These are phyloP conservation scores for Xanthorhoe designata DNA, from an alignment of 2,888 invertebrate genomes.

Conservation along the genomic window DNA sequence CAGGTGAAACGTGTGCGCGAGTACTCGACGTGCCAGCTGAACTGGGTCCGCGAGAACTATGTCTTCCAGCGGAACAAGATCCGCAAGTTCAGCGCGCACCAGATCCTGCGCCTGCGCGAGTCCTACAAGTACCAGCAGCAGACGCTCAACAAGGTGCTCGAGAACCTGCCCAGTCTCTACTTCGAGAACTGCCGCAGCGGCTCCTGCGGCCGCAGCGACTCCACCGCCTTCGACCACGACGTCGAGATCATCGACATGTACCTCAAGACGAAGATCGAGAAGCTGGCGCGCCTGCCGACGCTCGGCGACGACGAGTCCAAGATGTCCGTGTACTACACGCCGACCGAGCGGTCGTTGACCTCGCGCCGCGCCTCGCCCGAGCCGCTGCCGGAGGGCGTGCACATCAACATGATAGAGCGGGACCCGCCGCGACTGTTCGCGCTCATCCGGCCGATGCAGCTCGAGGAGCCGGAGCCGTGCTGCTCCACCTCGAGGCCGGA, in stretches of 20 bases:
- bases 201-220: conserved; percentile 91
- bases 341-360: conserved; percentile 88
- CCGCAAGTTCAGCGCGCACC: conserved; percentile 97
- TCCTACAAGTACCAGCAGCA: conserved; percentile 98
- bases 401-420: conserved; percentile 88
- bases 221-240: conserved; percentile 89
- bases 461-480: conserved; percentile 50
- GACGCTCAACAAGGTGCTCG: conserved; percentile 96
- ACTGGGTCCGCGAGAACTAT: conserved; percentile 97
- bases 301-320: conserved; percentile 88
- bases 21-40: conserved; percentile 95
- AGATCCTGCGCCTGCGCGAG: conserved; percentile 94
- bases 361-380: conserved; percentile 77
- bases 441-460: conserved; percentile 65
- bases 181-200: conserved; percentile 97
- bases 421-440: conserved; percentile 72
- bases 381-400: conserved; percentile 85
- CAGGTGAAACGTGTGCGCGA: conserved; percentile 96
- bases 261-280: conserved; percentile 88
- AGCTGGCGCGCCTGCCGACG: conserved; percentile 82
- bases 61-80: conserved; percentile 97
- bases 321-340: conserved; percentile 93
- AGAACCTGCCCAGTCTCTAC: conserved; percentile 95
- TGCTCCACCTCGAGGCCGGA: conserved; percentile 56
- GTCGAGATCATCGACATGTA: conserved; percentile 88